phyloP scores from a whole-genome alignment of 2,888 invertebrate genomes.

The Heteromyza rotundicornis region DNA sequence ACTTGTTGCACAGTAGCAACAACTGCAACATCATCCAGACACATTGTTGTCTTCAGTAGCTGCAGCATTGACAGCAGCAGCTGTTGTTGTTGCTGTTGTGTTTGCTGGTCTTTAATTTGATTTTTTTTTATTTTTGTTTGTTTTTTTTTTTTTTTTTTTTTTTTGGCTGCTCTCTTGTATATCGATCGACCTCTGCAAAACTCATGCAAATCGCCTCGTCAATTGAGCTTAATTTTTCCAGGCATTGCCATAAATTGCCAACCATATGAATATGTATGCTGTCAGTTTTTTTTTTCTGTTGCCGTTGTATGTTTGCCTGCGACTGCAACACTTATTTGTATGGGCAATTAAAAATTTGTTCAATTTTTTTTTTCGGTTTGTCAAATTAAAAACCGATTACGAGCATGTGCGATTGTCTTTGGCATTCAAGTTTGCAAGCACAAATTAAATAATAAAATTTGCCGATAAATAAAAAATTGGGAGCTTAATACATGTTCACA shows the following conservation, averaged over 20 bases:
- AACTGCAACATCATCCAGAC: background rate
- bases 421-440: no score
- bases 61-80: background rate
- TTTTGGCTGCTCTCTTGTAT: background rate
- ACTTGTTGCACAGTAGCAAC: slow-evolving; percentile 20
- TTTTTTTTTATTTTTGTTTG: background rate
- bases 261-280: no score
- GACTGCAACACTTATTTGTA: slow-evolving; percentile 9
- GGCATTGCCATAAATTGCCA: slow-evolving; percentile 17
- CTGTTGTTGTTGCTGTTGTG: background rate
- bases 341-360: slow-evolving; percentile 21
- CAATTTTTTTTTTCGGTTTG: background rate
- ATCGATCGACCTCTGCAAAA: slow-evolving; percentile 1
- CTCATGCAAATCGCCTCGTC: slow-evolving; percentile 40
- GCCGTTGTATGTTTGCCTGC: background rate
- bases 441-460: no score
- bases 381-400: background rate
- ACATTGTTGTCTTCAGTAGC: background rate
- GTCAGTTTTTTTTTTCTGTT: slow-evolving; percentile 6
- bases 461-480: no score
- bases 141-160: background rate
- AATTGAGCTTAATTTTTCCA: slow-evolving; percentile 39
- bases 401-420: background rate
- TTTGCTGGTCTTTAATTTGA: background rate
- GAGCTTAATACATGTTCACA: no score